Evolutionary conservation across 1,140 invertebrate species (phyloP), one percentile per base, ranked within the genome.

Genomic region (Scaptomyza graminum): DNA sequence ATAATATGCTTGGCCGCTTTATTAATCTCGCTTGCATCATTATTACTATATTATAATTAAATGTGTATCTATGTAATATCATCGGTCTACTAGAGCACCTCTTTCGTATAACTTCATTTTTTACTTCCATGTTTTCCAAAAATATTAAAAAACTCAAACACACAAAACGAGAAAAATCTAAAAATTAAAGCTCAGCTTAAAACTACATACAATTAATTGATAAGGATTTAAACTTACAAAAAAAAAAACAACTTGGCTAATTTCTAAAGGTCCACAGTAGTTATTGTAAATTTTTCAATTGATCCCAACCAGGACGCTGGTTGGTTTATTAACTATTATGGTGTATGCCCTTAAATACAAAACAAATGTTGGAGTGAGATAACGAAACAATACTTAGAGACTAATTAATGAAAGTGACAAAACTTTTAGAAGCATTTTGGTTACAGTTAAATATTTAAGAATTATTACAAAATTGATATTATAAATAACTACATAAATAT

Each of bases 361-460:
- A 75, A 69, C 41, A 72, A 51, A 57, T 90, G 90, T 90, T 90
- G 82, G 90, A 91, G 90, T 91, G 90, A 91, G 90, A 90, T 90
- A 90, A 91, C 55, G 85, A 91, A 91, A 91, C 90, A 91, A 91
- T 91, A 91, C 90, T 87, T 91, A 90, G 85, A 90, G 81, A 79
- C 72, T 87, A 88, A 88, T 63, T 87, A 88, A 88, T 63, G 72
- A 72, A 87, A 87, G 75, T 88, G 79, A 87, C 57, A 74, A 90
- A 85, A 77, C 79, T 80, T 78, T 84, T 84, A 88, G 77, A 83
- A 88, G 79, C 62, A 87, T 85, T 85, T 85, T 85, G 82, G 81
- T 76, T 83, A 83, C 71, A 85, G 64, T 74, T 66, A 78, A 87
- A 87, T 79, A 84, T 74, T 80, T 84, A 84, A 87, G 76, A 77